These are phyloP conservation scores for Pteruthius melanotis DNA, from an alignment of 2,113 vertebrate genomes.

Conservation along the genomic window DNA sequence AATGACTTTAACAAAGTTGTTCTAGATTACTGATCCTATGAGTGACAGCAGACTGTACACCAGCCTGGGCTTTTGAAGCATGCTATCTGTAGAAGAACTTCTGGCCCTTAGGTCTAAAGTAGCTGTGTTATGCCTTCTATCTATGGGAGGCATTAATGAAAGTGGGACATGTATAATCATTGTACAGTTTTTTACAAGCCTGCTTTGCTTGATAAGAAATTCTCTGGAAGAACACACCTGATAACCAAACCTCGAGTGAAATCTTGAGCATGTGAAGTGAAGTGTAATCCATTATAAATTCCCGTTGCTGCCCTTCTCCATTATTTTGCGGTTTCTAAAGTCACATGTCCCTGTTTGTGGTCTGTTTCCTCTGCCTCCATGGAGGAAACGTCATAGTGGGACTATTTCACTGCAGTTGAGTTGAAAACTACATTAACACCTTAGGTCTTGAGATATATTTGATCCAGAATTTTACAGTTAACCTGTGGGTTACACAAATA, in stretches of 20 bases:
- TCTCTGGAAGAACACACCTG: not conserved
- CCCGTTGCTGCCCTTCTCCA: not conserved
- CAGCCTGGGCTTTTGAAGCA: not conserved
- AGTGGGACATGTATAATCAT: not conserved
- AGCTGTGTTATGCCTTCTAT: not conserved
- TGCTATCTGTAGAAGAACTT: not conserved
- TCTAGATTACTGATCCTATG: fast-evolving
- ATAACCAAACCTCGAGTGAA: not conserved
- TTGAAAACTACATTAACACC: not conserved
- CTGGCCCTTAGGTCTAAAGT: not conserved
- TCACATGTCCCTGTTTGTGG: not conserved
- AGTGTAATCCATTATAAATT: not conserved
- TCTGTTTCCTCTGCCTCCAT: not conserved
- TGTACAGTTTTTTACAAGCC: not conserved
- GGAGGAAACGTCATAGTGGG: not conserved
- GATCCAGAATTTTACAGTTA: not conserved
- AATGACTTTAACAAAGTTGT: not conserved
- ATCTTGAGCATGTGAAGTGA: not conserved
- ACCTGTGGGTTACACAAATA: not conserved
- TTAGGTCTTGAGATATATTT: not conserved
- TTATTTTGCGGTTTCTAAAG: not conserved
- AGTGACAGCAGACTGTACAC: not conserved
- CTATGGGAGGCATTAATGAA: not conserved
- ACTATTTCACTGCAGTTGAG: not conserved
- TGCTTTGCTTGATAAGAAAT: not conserved